Evolutionary conservation across 2,113 vertebrate species (phyloP).

Genomic region (Callopanchax toddi): DNA sequence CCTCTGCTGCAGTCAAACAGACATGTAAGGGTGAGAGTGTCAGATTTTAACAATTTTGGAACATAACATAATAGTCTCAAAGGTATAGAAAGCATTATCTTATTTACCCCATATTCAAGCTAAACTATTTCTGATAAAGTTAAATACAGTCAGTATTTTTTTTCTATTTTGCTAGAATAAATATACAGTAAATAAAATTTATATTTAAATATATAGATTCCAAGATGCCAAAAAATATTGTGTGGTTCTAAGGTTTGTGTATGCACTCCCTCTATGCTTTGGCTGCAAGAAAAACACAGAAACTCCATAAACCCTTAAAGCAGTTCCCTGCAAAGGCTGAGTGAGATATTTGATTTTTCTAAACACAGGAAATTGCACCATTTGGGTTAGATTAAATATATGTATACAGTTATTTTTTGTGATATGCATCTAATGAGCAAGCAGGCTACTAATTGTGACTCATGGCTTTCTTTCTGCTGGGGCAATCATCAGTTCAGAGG

Average conservation of each 20-base stretch:
- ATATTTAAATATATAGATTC: neutral
- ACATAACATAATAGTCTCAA: too few species aligned
- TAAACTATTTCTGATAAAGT: constrained; percentile 1
- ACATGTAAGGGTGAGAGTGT: too few species aligned
- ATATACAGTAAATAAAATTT: too few species aligned
- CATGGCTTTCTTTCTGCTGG: constrained; percentile 24
- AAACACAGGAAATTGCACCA: constrained; percentile 62
- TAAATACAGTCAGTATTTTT: neutral
- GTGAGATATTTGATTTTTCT: constrained; percentile 36
- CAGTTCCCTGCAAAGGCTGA: constrained; percentile 20
- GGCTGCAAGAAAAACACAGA: constrained; percentile 14
- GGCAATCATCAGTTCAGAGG: constrained; percentile 2
- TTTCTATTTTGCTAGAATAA: neutral
- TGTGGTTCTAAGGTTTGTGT: constrained; percentile 25
- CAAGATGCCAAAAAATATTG: neutral
- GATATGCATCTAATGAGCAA: constrained; percentile 59
- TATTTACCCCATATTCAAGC: neutral
- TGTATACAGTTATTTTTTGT: constrained; percentile 18
- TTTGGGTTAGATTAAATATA: constrained; percentile 42
- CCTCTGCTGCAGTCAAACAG: too few species aligned
- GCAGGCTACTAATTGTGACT: constrained; percentile 46
- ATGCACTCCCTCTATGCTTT: neutral
- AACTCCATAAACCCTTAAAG: constrained; percentile 25
- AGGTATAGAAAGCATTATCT: too few species aligned
- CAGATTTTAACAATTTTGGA: too few species aligned